These are phyloP conservation scores for Cheirogaleus major DNA, from an alignment of 2,797 vertebrate species.

Conservation along the genomic window DNA sequence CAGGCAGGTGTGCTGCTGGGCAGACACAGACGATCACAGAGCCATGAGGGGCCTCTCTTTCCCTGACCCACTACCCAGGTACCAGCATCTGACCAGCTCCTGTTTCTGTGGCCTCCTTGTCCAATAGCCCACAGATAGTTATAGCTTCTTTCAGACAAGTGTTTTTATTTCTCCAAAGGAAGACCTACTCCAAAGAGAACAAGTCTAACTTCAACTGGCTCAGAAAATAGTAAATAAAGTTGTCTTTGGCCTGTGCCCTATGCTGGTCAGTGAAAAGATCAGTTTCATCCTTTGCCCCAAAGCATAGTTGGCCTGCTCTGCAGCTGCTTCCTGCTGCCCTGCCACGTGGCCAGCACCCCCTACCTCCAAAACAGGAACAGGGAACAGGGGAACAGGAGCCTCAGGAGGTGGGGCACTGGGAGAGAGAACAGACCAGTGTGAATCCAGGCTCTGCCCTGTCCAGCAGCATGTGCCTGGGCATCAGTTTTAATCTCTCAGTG, in stretches of 20 bases:
- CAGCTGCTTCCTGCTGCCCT: background rate
- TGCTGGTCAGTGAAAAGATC: background rate
- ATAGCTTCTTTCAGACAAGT: background rate
- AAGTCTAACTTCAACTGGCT: background rate
- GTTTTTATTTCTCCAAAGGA: background rate
- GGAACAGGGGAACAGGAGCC: background rate
- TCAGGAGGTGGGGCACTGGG: background rate
- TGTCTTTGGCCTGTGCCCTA: background rate
- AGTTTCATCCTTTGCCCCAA: background rate
- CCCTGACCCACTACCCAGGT: background rate
- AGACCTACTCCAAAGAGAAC: background rate
- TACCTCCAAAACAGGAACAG: background rate
- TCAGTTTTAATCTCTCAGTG: background rate
- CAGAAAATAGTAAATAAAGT: background rate
- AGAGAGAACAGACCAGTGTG: background rate
- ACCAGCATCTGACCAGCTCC: background rate
- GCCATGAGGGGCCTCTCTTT: background rate
- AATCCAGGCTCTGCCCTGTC: background rate
- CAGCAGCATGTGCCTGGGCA: background rate
- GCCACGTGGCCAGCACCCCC: background rate
- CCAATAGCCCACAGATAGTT: background rate
- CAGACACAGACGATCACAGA: background rate
- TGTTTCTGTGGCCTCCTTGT: background rate
- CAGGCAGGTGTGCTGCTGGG: background rate
- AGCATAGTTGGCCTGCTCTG: background rate